Percentiles rank a stretch among this genome's conserved stretches.
Conservation (phyloP, 1,140 invertebrate genomes). For the Drosophila saltans region DNA sequence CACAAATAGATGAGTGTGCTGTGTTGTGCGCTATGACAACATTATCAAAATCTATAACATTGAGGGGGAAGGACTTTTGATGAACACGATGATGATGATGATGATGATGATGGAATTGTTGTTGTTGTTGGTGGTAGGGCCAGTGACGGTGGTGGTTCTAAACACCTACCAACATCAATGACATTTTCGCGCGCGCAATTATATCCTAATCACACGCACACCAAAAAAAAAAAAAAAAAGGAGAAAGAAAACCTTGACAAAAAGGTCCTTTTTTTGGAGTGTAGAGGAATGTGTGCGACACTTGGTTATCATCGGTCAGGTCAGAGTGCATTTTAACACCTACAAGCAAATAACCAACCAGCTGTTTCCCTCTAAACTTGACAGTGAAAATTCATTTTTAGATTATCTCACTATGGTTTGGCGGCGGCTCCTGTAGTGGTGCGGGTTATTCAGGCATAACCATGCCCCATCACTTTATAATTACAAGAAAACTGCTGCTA, state of each 20-base stretch:
- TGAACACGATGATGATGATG: neutral
- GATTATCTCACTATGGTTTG: constrained; percentile 62
- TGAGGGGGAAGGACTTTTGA: neutral
- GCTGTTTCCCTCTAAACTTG: constrained; percentile 50
- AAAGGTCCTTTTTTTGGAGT: constrained; percentile 22
- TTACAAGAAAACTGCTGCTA: constrained; percentile 53
- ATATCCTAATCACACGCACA: constrained; percentile 72
- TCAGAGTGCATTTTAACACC: constrained; percentile 52
- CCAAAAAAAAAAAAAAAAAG: constrained; percentile 6
- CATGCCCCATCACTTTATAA: constrained; percentile 65
- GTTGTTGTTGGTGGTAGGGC: constrained; percentile 21
- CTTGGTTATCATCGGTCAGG: constrained; percentile 62
- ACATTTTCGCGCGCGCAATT: constrained; percentile 71
- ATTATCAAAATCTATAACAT: constrained; percentile 55
- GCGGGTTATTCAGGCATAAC: constrained; percentile 68
- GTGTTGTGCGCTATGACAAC: constrained; percentile 52
- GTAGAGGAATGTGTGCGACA: constrained; percentile 54
- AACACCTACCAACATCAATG: constrained; percentile 68
- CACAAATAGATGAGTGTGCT: constrained; percentile 17
- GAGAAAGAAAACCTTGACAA: constrained; percentile 15
- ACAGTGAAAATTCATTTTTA: constrained; percentile 70
- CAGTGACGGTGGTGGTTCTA: constrained; percentile 17
- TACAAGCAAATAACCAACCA: constrained; percentile 50
- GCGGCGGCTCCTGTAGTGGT: constrained; percentile 30
- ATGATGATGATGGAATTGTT: constrained; percentile 18